Conservation (phyloP, 2,113 vertebrate genomes). For the Hippopotamus amphibius region DNA sequence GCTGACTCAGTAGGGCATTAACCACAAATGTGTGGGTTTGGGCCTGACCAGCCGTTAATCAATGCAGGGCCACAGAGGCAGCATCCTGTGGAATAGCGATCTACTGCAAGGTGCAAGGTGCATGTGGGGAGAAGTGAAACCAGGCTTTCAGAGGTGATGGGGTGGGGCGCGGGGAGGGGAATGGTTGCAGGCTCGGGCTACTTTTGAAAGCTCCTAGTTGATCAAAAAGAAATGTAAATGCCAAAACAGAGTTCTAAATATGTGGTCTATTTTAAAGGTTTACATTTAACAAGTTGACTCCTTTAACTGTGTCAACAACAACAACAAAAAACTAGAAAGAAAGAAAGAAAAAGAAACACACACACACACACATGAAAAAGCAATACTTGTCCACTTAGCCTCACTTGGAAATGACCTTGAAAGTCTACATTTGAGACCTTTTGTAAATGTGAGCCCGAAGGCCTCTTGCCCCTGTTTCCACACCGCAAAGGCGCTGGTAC, state of each 20-base stretch:
- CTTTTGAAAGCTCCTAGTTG: neutral
- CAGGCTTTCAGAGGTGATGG: neutral
- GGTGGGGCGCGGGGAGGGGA: neutral
- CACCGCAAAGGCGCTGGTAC: fast-evolving
- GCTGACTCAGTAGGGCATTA: constrained; percentile 78
- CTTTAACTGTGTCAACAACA: neutral
- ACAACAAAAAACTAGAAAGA: neutral
- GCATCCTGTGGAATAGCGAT: constrained; percentile 29
- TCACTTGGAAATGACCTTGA: neutral
- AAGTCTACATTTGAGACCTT: neutral
- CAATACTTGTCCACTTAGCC: neutral
- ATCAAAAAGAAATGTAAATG: constrained; percentile 24
- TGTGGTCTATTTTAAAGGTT: constrained; percentile 19
- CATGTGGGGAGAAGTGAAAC: constrained; percentile 1
- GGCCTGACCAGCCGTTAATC: constrained; percentile 76
- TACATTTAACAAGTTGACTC: constrained; percentile 40
- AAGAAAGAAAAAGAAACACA: neutral
- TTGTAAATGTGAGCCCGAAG: neutral
- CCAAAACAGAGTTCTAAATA: constrained; percentile 25
- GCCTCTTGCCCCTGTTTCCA: neutral
- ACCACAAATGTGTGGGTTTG: constrained; percentile 73
- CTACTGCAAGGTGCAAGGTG: neutral
- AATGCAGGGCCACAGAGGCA: constrained; percentile 61
- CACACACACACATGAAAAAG: neutral
- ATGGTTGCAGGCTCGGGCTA: neutral